phyloP scores from a whole-genome alignment of 2,113 vertebrate genomes.

The Columbina picui region DNA sequence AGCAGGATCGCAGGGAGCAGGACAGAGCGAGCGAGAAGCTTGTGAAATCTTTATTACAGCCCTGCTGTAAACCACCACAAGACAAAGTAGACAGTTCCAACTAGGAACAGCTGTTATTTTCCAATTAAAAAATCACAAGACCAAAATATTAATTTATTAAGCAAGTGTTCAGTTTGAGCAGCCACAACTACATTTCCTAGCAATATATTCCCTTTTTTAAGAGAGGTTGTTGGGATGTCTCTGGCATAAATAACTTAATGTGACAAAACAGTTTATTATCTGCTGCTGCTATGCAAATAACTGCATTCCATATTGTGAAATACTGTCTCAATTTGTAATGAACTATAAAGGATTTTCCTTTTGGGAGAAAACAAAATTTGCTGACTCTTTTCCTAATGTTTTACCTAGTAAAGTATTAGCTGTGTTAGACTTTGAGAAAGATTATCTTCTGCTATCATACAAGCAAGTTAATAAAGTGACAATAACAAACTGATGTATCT shows the following conservation, averaged over 20 bases:
- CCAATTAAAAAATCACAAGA: conserved; percentile 72
- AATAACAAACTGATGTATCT: conserved; percentile 75
- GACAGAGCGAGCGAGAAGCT: background rate
- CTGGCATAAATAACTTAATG: conserved; percentile 65
- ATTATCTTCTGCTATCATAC: conserved; percentile 69
- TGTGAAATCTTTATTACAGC: conserved; percentile 35
- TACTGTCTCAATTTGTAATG: background rate
- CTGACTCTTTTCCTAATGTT: conserved; percentile 47
- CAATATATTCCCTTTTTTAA: background rate
- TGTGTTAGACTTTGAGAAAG: conserved; percentile 46
- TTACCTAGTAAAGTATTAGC: conserved; percentile 58
- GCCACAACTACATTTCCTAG: conserved; percentile 18
- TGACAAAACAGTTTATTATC: conserved; percentile 71
- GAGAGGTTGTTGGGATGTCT: conserved; percentile 23
- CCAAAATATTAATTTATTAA: conserved; percentile 76
- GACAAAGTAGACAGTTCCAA: conserved; percentile 43
- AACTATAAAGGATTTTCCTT: conserved; percentile 42
- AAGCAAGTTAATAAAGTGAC: conserved; percentile 72
- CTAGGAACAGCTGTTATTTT: conserved; percentile 71
- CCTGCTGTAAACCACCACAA: conserved; percentile 1
- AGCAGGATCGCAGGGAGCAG: accelerated
- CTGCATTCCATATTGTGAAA: conserved; percentile 45
- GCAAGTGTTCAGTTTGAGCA: conserved; percentile 22
- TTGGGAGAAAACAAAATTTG: background rate
- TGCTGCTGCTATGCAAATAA: conserved; percentile 67